Base-by-base conservation (phyloP, 2,888 invertebrate genomes). In the Unio delphinus region DNA sequence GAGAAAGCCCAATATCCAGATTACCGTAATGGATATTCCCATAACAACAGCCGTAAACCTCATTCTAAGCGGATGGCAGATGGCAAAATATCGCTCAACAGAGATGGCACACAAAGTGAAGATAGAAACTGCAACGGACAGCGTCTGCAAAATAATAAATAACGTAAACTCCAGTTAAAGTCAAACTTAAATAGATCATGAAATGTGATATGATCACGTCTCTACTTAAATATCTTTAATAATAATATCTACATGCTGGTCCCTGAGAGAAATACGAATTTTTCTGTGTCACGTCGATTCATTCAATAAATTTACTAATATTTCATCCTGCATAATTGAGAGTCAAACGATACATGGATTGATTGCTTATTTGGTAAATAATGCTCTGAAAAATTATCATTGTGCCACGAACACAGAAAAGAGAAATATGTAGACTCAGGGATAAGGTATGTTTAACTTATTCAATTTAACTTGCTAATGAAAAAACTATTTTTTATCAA, bases 21-120 rank as follows among this genome's bases (percentile, higher is more conserved):
- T 96, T 78, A 94, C 91, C 62, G 94, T 91, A 78, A 96, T 95
- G 67, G 94, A 94, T 2, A 93, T 93, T 90, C 95, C 94, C 56
- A 96, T 96, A 57, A 95, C 92, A 28, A 93, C 92, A 0, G 94
- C 94, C 18, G 95, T 96, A 20, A 95, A 95, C 89, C 95, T 95
- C 92, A 96, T 96, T 89, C 94, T 94, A 80, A 96, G 92, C 6
- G 96, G 96, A 89, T 94, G 95, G 90, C 96, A 96, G 89, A 97
- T 96, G 81, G 97, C 97, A 91, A 96, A 96, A 96, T 96, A 97
- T 81, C 97, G 93, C 90, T 98, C 97, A 84, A 96, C 93, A 1
- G 96, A 96, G 90, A 97, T 97, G 91, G 95, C 96, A 26, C 96
- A 95, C 84, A 98, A 91, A 8, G 97, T 97, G 86, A 97, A 91